Percentiles rank a stretch among this genome's conserved stretches.
phyloP scores from a whole-genome alignment of 1,140 invertebrate species.

The Maniola jurtina region DNA sequence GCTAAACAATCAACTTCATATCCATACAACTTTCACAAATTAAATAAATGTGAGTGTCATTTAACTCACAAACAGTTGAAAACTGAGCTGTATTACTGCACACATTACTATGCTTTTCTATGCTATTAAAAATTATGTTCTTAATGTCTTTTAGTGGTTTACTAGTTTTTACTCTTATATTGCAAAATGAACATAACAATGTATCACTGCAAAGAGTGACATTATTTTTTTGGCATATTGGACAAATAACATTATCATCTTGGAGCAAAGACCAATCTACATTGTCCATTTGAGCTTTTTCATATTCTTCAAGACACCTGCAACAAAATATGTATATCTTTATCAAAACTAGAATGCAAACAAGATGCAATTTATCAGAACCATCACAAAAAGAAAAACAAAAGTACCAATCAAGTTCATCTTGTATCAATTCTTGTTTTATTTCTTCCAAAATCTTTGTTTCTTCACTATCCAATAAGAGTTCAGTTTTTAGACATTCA shows the following conservation, averaged over 20 bases:
- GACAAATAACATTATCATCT: conserved; percentile 63
- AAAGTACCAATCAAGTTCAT: conserved; percentile 65
- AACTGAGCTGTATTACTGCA: conserved; percentile 53
- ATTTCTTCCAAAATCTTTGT: conserved; percentile 51
- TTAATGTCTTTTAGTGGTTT: conserved; percentile 47
- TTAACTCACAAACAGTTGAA: conserved; percentile 44
- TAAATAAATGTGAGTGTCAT: conserved; percentile 56
- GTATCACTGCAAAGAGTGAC: conserved; percentile 36
- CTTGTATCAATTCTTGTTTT: conserved; percentile 61
- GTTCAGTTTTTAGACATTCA: conserved; percentile 24
- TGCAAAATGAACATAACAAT: conserved; percentile 51
- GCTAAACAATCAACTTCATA: conserved; percentile 55
- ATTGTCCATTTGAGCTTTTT: conserved; percentile 53
- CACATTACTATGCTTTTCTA: conserved; percentile 49
- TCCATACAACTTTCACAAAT: conserved; percentile 62
- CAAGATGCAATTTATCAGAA: conserved; percentile 1
- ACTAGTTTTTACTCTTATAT: conserved; percentile 42
- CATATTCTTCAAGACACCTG: conserved; percentile 66
- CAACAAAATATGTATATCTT: conserved; percentile 25
- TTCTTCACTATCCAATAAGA: conserved; percentile 49
- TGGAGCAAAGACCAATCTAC: conserved; percentile 55
- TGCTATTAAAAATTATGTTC: conserved; percentile 39
- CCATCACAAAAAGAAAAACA: neutral
- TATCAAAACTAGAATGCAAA: conserved; percentile 2
- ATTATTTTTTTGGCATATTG: conserved; percentile 61